These are phyloP conservation scores for Petrocephalus zakoni DNA, from an alignment of 2,113 vertebrate species.

Conservation along the genomic window DNA sequence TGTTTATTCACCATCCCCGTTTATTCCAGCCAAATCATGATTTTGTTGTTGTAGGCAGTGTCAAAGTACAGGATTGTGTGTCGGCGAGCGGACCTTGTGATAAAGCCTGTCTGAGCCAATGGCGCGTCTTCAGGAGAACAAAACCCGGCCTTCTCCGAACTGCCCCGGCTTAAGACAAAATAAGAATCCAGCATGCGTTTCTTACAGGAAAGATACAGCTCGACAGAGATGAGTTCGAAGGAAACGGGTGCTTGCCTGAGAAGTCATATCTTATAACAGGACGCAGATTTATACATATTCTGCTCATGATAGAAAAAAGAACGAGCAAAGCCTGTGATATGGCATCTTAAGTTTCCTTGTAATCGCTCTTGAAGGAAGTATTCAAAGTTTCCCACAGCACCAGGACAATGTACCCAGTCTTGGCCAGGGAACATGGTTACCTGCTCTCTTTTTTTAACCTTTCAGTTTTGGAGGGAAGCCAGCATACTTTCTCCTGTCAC, in stretches of 20 bases:
- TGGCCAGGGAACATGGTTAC: constrained; percentile 54
- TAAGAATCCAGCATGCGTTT: neutral
- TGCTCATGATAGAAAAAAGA: constrained; percentile 20
- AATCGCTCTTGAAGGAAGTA: constrained; percentile 60
- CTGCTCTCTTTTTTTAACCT: constrained; percentile 31
- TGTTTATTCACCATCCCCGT: neutral
- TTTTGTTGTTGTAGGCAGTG: constrained; percentile 18
- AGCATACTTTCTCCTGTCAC: constrained; percentile 37
- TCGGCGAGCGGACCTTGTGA: neutral
- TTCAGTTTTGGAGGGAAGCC: constrained; percentile 53
- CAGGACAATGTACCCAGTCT: constrained; percentile 60
- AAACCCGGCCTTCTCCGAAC: neutral
- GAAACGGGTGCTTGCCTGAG: neutral
- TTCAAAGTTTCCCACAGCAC: constrained; percentile 68
- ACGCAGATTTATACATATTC: constrained; percentile 31
- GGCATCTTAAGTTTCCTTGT: constrained; percentile 53
- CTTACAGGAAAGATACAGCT: neutral
- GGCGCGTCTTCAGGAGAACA: neutral
- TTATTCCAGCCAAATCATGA: constrained; percentile 8
- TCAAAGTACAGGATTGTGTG: constrained; percentile 8
- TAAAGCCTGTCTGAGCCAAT: neutral
- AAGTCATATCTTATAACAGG: constrained; percentile 20
- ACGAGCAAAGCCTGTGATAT: constrained; percentile 44
- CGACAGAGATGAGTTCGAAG: neutral
- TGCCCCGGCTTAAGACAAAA: neutral